Conservation (phyloP, 2,888 invertebrate species). For the Orthosia incerta region DNA sequence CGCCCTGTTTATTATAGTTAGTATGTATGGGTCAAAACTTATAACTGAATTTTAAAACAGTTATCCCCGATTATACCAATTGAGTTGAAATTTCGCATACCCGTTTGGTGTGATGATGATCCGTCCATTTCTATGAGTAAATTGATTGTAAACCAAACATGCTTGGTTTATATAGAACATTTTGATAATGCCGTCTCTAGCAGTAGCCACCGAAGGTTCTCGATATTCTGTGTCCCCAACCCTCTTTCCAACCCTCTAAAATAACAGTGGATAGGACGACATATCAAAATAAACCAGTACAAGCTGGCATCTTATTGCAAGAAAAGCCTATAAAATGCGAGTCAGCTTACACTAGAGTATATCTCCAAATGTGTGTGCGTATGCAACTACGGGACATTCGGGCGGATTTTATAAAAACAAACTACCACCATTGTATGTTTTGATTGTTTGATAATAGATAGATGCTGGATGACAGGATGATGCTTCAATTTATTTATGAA, state of each 20-base stretch:
- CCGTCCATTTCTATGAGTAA: not conserved
- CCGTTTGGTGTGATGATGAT: too few relatives aligned
- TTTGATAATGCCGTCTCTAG: not conserved
- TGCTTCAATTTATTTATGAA: slow-evolving; percentile 24
- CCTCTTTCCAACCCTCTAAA: slow-evolving; percentile 59
- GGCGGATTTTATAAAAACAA: slow-evolving; percentile 49
- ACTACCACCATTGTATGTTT: slow-evolving; percentile 23
- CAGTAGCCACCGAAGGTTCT: not conserved
- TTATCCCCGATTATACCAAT: too few relatives aligned
- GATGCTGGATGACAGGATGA: not conserved
- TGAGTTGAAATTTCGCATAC: too few relatives aligned
- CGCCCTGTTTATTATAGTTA: too few relatives aligned
- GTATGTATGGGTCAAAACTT: too few relatives aligned
- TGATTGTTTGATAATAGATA: slow-evolving; percentile 35
- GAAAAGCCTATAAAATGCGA: not conserved
- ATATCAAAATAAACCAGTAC: not conserved
- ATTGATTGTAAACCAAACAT: not conserved
- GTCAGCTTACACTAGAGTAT: not conserved
- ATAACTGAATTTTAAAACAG: too few relatives aligned
- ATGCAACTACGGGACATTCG: slow-evolving; percentile 7
- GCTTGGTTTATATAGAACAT: not conserved
- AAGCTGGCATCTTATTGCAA: not conserved
- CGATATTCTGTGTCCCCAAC: slow-evolving; percentile 6
- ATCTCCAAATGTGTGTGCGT: not conserved
- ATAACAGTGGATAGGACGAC: slow-evolving; percentile 48